These are phyloP conservation scores for Dryobotodes eremita DNA, from an alignment of 2,888 invertebrate species.

Conservation along the genomic window DNA sequence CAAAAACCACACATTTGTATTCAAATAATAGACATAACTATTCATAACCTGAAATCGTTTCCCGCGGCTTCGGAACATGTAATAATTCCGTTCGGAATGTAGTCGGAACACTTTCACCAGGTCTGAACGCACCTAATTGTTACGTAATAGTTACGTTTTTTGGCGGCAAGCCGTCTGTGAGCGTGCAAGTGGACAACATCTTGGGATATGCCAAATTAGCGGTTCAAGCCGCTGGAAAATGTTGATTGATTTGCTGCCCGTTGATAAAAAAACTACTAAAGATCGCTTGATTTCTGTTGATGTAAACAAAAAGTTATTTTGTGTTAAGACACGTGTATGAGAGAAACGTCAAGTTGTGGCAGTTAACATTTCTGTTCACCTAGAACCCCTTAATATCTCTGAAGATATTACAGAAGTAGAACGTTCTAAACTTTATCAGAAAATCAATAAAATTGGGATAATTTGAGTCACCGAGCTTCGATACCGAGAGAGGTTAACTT, in stretches of 20 bases:
- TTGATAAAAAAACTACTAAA: not conserved
- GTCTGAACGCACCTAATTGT: slow-evolving; percentile 66
- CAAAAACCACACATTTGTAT: not conserved
- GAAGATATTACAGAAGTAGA: not conserved
- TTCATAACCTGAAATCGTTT: slow-evolving; percentile 49
- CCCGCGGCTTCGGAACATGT: slow-evolving; percentile 59
- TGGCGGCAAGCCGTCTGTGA: slow-evolving; percentile 85
- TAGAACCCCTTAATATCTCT: too few relatives aligned
- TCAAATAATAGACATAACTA: slow-evolving; percentile 19
- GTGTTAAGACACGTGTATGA: not conserved
- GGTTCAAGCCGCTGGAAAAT: slow-evolving; percentile 23
- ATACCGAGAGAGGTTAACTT: not conserved
- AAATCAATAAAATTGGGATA: not conserved
- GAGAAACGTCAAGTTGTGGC: not conserved
- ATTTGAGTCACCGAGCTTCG: not conserved
- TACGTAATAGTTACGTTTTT: slow-evolving; percentile 71
- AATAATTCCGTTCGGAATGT: slow-evolving; percentile 74
- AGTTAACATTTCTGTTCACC: not conserved
- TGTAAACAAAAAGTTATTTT: slow-evolving; percentile 1
- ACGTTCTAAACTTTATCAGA: not conserved
- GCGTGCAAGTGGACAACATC: slow-evolving; percentile 45
- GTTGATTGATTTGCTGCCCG: slow-evolving; percentile 21
- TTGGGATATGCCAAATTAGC: slow-evolving; percentile 39
- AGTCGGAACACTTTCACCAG: slow-evolving; percentile 80
- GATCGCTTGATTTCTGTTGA: not conserved